These are phyloP conservation scores for Lasioglossum figueresi DNA, from an alignment of 2,888 invertebrate species.

Conservation along the genomic window DNA sequence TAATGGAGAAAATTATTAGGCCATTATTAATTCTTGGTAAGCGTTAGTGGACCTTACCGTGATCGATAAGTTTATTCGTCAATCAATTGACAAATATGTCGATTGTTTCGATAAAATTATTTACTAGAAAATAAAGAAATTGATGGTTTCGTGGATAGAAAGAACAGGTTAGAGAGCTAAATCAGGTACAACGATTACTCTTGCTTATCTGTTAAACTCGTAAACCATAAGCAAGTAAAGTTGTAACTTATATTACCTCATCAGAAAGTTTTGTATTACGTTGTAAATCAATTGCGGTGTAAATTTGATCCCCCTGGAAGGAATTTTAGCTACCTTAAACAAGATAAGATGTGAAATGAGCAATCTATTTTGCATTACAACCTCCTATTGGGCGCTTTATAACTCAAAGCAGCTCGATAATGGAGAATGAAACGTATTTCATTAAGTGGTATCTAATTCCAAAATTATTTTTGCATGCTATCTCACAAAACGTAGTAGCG, in stretches of 20 bases:
- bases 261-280: slow-evolving; percentile 31
- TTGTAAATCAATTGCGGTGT: slow-evolving; percentile 35
- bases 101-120: background rate
- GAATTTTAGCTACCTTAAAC: slow-evolving; percentile 21
- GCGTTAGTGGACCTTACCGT: background rate
- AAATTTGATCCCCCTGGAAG: slow-evolving; percentile 25
- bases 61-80: background rate
- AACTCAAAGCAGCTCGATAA: background rate
- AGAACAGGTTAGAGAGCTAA: background rate
- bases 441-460: background rate
- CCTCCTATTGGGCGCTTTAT: background rate
- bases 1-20: too few species aligned
- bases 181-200: background rate
- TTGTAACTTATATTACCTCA: slow-evolving; percentile 34
- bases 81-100: background rate
- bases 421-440: background rate
- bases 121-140: background rate
- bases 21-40: background rate
- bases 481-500: background rate
- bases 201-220: background rate
- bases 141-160: background rate
- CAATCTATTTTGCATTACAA: slow-evolving; percentile 13
- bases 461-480: background rate
- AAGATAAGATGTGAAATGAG: background rate
- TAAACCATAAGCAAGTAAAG: slow-evolving; percentile 9